Evolutionary conservation across 2,797 vertebrate species (phyloP), one percentile per base, ranked within the genome.

Genomic region (Hyperoplus immaculatus): DNA sequence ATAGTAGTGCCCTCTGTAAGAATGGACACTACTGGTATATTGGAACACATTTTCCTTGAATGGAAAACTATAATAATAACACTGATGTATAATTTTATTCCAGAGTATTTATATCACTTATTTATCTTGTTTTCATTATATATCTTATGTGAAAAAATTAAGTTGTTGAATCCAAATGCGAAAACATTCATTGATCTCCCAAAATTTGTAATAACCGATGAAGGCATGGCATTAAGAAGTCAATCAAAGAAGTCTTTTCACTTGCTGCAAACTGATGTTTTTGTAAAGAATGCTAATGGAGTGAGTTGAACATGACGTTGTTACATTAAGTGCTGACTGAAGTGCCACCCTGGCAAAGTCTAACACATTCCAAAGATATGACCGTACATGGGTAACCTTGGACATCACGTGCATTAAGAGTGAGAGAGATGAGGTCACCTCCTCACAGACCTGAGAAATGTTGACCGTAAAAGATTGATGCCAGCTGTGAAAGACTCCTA

Each of bases 51-150:
- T 80, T 88, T 89, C 80, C 78, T 72, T 68, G 16, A 38, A 70
- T 38, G 69, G 57, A 77, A 78, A 77, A 75, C 68, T 41, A 57
- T 53, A 66, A 71, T 53, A 66, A 71, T 76, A 78, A 79, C 72
- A 71, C 69, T 90, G 70, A 69, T 92, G 72, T 89, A 71, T 85
- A 78, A 87, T 90, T 87, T 50, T 87, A 75, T 89, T 85, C 47
- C 74, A 88, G 77, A 92, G 75, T 95, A 95, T 95, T 95, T 95
- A 95, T 94, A 90, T 81, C 67, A 82, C 56, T 90, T 94, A 95
- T 95, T 95, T 96, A 95, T 93, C 88, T 73, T 75, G 80, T 86
- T 84, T 82, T 84, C 80, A 77, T 82, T 71, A 81, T 84, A 58
- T 83, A 84, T 85, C 69, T 53, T 55, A 4, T 77, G 61, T 87